Conservation (phyloP, 2,888 invertebrate species). For the Parnassius glacialis region DNA sequence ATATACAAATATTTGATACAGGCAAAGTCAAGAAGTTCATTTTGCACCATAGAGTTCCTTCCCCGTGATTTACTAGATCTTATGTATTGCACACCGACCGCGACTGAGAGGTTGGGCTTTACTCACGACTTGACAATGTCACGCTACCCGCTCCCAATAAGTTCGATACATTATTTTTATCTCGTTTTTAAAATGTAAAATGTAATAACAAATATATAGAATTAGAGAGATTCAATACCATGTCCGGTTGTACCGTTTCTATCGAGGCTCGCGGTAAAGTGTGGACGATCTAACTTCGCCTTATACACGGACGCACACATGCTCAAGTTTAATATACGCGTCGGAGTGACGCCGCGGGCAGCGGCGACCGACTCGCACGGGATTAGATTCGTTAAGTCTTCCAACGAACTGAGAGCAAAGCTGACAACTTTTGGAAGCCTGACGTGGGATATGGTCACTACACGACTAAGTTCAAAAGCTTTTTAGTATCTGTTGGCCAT, state of each 20-base stretch:
- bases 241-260: conserved; percentile 61
- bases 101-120: no score
- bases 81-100: no score
- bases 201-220: neutral
- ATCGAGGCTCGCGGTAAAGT: conserved; percentile 79
- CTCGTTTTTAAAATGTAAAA: no score
- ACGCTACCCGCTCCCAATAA: no score
- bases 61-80: no score
- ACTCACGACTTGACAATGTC: no score
- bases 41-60: no score
- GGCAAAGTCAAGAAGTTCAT: no score
- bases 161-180: no score
- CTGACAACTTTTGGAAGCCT: conserved; percentile 21
- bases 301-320: conserved; percentile 56
- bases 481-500: neutral
- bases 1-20: no score
- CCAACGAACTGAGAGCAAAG: conserved; percentile 32
- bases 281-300: conserved; percentile 81
- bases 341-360: conserved; percentile 56
- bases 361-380: conserved; percentile 55
- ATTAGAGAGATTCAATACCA: conserved; percentile 23
- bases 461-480: conserved; percentile 1
- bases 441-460: conserved; percentile 14
- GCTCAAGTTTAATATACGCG: conserved; percentile 35
- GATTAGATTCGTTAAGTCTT: conserved; percentile 65